Evolutionary conservation across 2,888 invertebrate species (phyloP), one percentile per base, ranked within the genome.

Genomic region (Oxytorus armatus): DNA sequence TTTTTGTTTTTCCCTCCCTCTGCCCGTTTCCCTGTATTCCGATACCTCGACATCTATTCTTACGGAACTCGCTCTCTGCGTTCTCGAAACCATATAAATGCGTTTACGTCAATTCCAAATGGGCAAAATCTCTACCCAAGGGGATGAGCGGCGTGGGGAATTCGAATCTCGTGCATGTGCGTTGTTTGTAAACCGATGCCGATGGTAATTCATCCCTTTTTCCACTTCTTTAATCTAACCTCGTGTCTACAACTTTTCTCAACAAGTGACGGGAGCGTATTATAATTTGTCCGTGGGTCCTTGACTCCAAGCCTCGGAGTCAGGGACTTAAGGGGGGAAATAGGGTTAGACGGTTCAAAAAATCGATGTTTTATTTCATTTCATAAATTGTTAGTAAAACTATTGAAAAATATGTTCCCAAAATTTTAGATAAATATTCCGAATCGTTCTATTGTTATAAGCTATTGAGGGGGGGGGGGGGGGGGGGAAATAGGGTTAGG

Each of bases 101-200:
- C n/a, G 18, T 70, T 33, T 29, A 10, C 63, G n/a, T 53, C 59
- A 36, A 51, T 76, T 47, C 57, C 18, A 18, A 33, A 77, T 51
- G 72, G 72, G 57, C 39, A 65, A 57, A 49, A 44, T 63, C 70
- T 65, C 70, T 65, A 47, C 44, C n/a, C 53, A 44, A 65, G 36
- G 1, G 33, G 14, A 42, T 42, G 23, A 61, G 8, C 23, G 14
- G n/a, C 14, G 42, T 36, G n/a, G 14, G 18, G 14, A 8, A 14
- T 61, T 42, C 16, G 10, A 25, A 23, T 11, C 8, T 25, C 8
- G 18, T 29, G n/a, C n/a, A 29, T 36, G 42, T 25, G 61, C 25
- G 10, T 14, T 16, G 25, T 44, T 57, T 59, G 59, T 61, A 66
- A 61, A 73, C 66, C 51, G 42, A 66, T 61, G 51, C 70, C 65